These are phyloP conservation scores for Bugula neritina DNA, from an alignment of 2,888 invertebrate genomes.

Conservation along the genomic window DNA sequence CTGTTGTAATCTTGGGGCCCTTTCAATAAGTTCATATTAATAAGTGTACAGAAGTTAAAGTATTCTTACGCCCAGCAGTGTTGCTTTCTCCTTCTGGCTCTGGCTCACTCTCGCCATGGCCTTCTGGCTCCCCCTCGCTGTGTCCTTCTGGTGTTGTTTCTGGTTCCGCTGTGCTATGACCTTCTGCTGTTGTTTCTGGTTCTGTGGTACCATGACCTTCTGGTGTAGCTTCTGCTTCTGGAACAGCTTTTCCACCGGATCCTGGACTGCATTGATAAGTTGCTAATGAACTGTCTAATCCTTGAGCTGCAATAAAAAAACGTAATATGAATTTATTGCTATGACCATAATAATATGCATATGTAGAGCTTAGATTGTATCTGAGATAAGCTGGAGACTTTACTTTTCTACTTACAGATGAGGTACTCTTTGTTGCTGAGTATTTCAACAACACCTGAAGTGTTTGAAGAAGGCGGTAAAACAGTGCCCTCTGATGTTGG, in stretches of 20 bases:
- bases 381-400: no score
- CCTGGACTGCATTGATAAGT: not conserved
- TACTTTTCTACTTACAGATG: not conserved
- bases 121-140: no score
- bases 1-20: no score
- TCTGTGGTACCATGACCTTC: slow-evolving; percentile 28
- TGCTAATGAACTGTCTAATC: not conserved
- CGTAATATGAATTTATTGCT: no score
- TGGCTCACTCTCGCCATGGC: no score
- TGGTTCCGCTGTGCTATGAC: slow-evolving; percentile 31
- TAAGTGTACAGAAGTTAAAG: no score
- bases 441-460: not conserved
- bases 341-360: no score
- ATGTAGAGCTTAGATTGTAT: no score
- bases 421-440: not conserved
- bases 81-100: no score
- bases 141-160: slow-evolving; percentile 38
- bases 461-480: slow-evolving; percentile 29
- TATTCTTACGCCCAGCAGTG: no score
- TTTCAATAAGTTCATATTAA: no score
- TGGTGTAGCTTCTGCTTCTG: slow-evolving; percentile 38
- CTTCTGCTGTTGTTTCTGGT: slow-evolving; percentile 30
- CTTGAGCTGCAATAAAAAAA: slow-evolving; percentile 21
- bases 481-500: slow-evolving; percentile 29
- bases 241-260: slow-evolving; percentile 33